These are phyloP conservation scores for Dendrolimus kikuchii DNA, from an alignment of 1,140 invertebrate species.

Conservation along the genomic window DNA sequence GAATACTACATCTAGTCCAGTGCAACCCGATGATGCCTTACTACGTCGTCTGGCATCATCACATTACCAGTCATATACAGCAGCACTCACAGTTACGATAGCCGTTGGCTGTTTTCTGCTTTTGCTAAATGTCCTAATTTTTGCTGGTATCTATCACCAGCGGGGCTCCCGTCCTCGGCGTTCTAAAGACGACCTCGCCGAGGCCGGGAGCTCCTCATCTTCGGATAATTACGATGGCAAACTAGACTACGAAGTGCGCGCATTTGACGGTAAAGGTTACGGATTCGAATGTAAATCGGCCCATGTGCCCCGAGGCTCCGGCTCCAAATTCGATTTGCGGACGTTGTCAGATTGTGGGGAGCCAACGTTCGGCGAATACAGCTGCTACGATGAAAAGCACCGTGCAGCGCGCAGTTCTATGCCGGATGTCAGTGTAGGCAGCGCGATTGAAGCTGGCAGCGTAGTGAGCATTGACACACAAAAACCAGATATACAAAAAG, in stretches of 20 bases:
- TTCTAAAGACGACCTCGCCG: conserved; percentile 82
- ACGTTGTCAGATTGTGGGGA: conserved; percentile 71
- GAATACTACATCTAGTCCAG: conserved; percentile 71
- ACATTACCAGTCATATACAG: conserved; percentile 90
- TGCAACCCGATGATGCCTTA: conserved; percentile 76
- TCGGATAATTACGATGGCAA: conserved; percentile 75
- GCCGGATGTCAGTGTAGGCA: conserved; percentile 78
- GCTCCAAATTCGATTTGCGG: conserved; percentile 69
- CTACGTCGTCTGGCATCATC: conserved; percentile 82
- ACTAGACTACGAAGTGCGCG: conserved; percentile 73
- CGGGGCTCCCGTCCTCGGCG: conserved; percentile 78
- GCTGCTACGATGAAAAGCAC: conserved; percentile 76
- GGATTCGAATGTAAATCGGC: conserved; percentile 72
- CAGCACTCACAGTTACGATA: conserved; percentile 92
- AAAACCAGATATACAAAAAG: conserved; percentile 70
- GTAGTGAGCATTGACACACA: conserved; percentile 69
- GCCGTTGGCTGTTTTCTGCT: conserved; percentile 92
- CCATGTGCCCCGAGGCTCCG: conserved; percentile 50
- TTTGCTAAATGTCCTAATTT: conserved; percentile 93
- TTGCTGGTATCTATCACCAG: conserved; percentile 95
- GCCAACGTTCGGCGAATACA: conserved; percentile 75
- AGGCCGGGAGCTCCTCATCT: conserved; percentile 79
- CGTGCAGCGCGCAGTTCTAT: conserved; percentile 69
- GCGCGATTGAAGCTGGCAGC: conserved; percentile 69
- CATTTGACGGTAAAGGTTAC: conserved; percentile 74